phyloP scores from a whole-genome alignment of 1,140 invertebrate genomes.

The Augochlora pura region DNA sequence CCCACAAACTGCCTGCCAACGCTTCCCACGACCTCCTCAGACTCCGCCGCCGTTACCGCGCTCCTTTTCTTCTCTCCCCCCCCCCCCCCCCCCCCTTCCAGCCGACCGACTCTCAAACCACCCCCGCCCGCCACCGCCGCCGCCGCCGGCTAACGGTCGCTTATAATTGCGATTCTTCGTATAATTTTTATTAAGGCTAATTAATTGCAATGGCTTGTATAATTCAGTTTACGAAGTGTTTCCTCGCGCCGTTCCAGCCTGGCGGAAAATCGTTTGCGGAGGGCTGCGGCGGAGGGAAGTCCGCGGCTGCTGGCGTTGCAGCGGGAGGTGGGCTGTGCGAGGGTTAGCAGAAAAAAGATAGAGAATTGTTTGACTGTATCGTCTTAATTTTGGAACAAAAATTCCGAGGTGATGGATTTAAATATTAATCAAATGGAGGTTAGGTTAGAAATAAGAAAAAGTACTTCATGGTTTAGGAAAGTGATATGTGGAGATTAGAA shows the following conservation, averaged over 20 bases:
- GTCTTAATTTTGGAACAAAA: too few species aligned
- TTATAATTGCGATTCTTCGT: conserved; percentile 77
- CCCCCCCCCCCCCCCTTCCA: conserved; percentile 7
- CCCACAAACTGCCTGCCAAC: conserved; percentile 55
- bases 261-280: too few species aligned
- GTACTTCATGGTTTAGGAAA: too few species aligned
- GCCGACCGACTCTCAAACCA: not conserved
- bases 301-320: too few species aligned
- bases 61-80: conserved; percentile 31
- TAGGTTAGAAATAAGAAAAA: too few species aligned
- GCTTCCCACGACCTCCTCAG: conserved; percentile 36
- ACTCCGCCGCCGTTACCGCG: conserved; percentile 26
- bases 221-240: conserved; percentile 68
- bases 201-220: conserved; percentile 79
- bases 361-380: too few species aligned
- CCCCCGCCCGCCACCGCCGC: not conserved
- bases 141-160: conserved; percentile 41
- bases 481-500: too few species aligned
- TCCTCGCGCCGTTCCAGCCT: not conserved
- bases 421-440: too few species aligned
- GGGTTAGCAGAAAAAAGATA: too few species aligned
- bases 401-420: too few species aligned
- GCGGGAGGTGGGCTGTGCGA: too few species aligned
- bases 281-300: too few species aligned
- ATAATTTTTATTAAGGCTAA: conserved; percentile 80